A percentile compares a stretch with the other conserved stretches of the same genome.
phyloP scores from a whole-genome alignment of 2,797 vertebrate genomes.

The Acanthis flammea region DNA sequence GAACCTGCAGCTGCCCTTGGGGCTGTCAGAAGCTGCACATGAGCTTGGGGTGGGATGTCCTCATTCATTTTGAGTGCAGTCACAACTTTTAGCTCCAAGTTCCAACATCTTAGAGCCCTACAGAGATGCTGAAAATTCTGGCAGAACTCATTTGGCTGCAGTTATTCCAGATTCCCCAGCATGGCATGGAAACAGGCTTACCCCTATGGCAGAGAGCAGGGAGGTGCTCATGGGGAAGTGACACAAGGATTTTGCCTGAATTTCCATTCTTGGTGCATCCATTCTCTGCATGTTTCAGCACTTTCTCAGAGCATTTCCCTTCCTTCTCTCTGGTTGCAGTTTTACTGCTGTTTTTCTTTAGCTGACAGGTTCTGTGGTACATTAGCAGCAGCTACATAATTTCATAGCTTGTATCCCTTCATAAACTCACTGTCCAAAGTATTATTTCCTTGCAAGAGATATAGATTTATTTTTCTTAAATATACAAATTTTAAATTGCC shows the following conservation, averaged over 20 bases:
- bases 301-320: background rate
- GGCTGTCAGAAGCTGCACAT: rapidly evolving
- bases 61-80: background rate
- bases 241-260: background rate
- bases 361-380: background rate
- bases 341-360: background rate
- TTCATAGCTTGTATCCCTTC: slow-evolving; percentile 11
- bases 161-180: background rate
- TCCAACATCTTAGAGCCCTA: background rate
- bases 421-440: background rate
- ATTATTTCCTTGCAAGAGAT: background rate
- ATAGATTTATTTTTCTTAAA: slow-evolving; percentile 42
- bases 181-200: background rate
- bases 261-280: background rate
- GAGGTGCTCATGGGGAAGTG: too few relatives aligned
- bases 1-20: rapidly evolving
- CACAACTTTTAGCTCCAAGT: rapidly evolving
- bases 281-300: background rate
- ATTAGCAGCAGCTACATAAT: background rate
- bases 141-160: background rate
- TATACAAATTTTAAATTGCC: slow-evolving; percentile 46
- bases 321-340: background rate
- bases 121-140: background rate
- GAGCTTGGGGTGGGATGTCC: background rate
- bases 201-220: background rate